Evolutionary conservation across 2,113 vertebrate species (phyloP).

Genomic region (Amazona vittata): DNA sequence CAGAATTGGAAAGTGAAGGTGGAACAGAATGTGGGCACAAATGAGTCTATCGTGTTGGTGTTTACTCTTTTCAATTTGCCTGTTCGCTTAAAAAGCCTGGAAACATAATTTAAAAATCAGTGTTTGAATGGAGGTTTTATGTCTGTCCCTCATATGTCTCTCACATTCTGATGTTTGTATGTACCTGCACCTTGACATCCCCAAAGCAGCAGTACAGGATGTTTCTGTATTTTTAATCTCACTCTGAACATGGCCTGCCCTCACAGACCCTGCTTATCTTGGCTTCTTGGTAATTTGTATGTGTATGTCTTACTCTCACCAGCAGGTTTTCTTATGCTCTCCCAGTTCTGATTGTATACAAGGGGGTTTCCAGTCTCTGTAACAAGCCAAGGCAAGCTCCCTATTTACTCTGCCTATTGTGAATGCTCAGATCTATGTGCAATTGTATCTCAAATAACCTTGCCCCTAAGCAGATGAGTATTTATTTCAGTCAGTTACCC

Average conservation of each 20-base stretch:
- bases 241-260: not conserved
- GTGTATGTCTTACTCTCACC: not conserved
- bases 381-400: conserved; percentile 4
- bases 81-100: not conserved
- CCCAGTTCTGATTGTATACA: conserved; percentile 3
- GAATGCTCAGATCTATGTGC: conserved; percentile 65
- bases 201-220: not conserved
- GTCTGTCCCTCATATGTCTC: not conserved
- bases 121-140: not conserved
- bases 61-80: not conserved
- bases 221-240: not conserved
- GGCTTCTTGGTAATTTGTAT: not conserved
- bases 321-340: conserved; percentile 39
- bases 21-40: not conserved
- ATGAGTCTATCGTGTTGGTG: not conserved
- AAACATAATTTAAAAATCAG: not conserved
- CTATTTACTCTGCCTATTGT: conserved; percentile 67
- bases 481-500: conserved; percentile 91
- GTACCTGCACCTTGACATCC: not conserved
- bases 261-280: not conserved
- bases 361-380: conserved; percentile 13
- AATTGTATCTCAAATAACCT: conserved; percentile 80
- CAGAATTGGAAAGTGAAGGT: not conserved
- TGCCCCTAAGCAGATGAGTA: conserved; percentile 86
- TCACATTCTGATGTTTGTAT: not conserved